phyloP scores from a whole-genome alignment of 30 jellyfish, hydroid and myxozoan species.

The Pseudorhiza aurosa region DNA sequence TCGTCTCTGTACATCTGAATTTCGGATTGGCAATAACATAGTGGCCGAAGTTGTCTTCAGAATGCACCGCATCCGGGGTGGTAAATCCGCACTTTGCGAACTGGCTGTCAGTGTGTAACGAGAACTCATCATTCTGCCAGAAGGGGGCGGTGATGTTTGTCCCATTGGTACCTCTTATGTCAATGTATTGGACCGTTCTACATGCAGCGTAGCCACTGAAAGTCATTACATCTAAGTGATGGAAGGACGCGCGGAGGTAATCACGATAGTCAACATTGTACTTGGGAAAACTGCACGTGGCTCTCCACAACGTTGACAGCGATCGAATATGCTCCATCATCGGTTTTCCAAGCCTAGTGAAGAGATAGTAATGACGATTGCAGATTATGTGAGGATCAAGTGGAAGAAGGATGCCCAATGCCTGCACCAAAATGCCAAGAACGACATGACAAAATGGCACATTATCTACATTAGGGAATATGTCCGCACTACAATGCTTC shows the following conservation, averaged over 20 bases:
- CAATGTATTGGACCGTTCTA: slow-evolving; percentile 7
- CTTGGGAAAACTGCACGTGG: slow-evolving; percentile 7
- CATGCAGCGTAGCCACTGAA: slow-evolving; percentile 3
- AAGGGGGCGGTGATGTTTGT: background rate
- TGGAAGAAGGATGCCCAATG: too few relatives aligned
- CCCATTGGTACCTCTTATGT: slow-evolving; percentile 24
- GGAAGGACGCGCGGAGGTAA: background rate
- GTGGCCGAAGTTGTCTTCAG: slow-evolving; percentile 43
- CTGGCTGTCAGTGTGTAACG: slow-evolving; percentile 8
- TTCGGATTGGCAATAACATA: background rate
- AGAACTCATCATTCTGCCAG: slow-evolving; percentile 1
- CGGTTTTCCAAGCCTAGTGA: background rate
- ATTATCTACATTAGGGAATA: too few relatives aligned
- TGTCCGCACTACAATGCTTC: too few relatives aligned
- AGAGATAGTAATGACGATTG: background rate
- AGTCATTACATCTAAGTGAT: background rate
- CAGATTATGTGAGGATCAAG: background rate
- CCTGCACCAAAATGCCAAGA: too few relatives aligned
- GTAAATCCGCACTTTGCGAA: background rate
- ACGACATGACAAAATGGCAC: too few relatives aligned
- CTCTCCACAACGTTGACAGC: slow-evolving; percentile 19
- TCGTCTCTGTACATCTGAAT: slow-evolving; percentile 5
- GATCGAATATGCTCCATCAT: background rate
- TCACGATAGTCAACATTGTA: background rate
- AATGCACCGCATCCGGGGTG: background rate